phyloP scores from a whole-genome alignment of 92 coral and sea anemone species.

The Umimayanthus kanabou region DNA sequence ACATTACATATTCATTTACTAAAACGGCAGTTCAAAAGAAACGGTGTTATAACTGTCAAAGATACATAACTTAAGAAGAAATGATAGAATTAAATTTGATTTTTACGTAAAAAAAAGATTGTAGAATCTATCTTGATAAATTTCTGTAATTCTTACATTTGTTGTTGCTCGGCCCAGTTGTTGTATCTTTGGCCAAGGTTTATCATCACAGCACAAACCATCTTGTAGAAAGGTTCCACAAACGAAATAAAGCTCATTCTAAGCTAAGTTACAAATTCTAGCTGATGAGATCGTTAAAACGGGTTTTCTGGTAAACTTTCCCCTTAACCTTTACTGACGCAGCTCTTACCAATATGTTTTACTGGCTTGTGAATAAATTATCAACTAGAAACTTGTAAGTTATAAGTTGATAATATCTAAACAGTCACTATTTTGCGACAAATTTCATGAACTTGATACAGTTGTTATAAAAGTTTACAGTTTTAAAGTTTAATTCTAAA shows the following conservation, averaged over 20 bases:
- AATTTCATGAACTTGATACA: background rate
- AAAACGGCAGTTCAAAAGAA: slow-evolving; percentile 34
- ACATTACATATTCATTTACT: slow-evolving; percentile 37
- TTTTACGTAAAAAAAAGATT: background rate
- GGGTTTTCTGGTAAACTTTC: background rate
- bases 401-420: background rate
- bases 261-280: background rate
- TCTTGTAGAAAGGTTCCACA: background rate
- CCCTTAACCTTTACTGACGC: too few relatives aligned
- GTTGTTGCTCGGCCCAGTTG: background rate
- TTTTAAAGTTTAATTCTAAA: too few relatives aligned
- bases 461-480: background rate
- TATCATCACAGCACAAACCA: too few relatives aligned
- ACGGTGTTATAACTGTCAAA: slow-evolving; percentile 18
- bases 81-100: background rate
- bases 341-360: background rate
- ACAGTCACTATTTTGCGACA: background rate
- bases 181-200: too few relatives aligned
- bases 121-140: background rate
- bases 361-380: background rate
- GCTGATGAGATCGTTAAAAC: background rate
- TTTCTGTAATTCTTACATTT: background rate
- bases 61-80: background rate
- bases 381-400: background rate
- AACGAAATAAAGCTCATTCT: background rate